phyloP scores from a whole-genome alignment of 1,140 invertebrate species.

The Dendroctonus valens region DNA sequence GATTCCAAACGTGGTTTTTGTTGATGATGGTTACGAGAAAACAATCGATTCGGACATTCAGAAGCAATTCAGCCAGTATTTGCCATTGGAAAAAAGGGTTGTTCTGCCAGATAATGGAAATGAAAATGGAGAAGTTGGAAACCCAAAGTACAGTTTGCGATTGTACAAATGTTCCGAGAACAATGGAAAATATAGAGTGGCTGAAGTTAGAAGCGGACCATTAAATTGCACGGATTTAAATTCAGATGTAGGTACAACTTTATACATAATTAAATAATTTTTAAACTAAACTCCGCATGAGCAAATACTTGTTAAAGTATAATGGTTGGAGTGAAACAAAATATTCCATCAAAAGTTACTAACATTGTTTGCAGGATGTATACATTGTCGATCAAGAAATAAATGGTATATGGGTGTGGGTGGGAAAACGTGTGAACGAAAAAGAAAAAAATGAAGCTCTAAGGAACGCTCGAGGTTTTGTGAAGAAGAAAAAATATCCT shows the following conservation, averaged over 20 bases:
- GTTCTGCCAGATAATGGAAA: conserved; percentile 56
- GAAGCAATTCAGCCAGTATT: conserved; percentile 64
- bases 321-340: no score
- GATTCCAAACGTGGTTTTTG: conserved; percentile 62
- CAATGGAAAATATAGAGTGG: conserved; percentile 79
- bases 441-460: conserved; percentile 76
- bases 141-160: conserved; percentile 55
- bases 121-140: conserved; percentile 46
- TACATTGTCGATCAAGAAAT: conserved; percentile 86
- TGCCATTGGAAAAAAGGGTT: conserved; percentile 64
- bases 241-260: conserved; percentile 58
- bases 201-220: conserved; percentile 83
- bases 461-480: conserved; percentile 82
- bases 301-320: conserved; percentile 12
- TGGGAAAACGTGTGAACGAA: conserved; percentile 69
- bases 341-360: no score
- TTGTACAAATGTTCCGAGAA: conserved; percentile 73
- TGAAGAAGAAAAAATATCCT: conserved; percentile 83
- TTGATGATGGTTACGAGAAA: conserved; percentile 85
- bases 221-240: conserved; percentile 76
- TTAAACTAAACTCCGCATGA: background rate
- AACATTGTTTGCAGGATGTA: conserved; percentile 61
- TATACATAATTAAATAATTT: background rate
- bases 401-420: conserved; percentile 91
- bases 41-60: conserved; percentile 64